Conservation (phyloP, 2,797 vertebrate species). For the Enteromius fasciolatus region DNA sequence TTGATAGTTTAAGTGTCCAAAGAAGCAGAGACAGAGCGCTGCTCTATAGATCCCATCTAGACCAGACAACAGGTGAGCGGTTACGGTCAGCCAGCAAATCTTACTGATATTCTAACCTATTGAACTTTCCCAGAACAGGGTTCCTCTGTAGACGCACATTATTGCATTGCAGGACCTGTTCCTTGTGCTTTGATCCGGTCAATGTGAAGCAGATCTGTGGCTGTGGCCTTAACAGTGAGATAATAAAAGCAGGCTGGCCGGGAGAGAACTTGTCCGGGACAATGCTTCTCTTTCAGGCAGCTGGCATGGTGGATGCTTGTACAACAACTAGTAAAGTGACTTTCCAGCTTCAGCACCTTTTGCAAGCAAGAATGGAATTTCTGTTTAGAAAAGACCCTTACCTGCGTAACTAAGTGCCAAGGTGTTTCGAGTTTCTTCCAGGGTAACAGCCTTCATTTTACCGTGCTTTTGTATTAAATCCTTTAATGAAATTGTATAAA, state of each 20-base stretch:
- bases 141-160: conserved; percentile 72
- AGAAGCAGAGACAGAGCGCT: conserved; percentile 49
- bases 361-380: not conserved
- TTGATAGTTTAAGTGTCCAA: conserved; percentile 54
- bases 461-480: not conserved
- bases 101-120: conserved; percentile 82
- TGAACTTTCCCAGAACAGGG: conserved; percentile 77
- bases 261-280: conserved; percentile 34
- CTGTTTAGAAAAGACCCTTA: conserved; percentile 7
- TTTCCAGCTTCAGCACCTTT: conserved; percentile 47
- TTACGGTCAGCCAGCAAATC: conserved; percentile 73
- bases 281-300: conserved; percentile 59
- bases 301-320: conserved; percentile 52
- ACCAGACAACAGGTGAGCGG: conserved; percentile 77
- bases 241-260: conserved; percentile 62
- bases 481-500: too few relatives aligned
- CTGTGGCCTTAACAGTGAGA: conserved; percentile 54
- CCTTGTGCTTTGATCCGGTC: conserved; percentile 70
- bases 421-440: not conserved
- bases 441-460: not conserved
- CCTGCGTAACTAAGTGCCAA: not conserved
- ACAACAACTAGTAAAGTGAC: conserved; percentile 35
- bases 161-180: conserved; percentile 63
- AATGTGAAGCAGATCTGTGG: conserved; percentile 72
- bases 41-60: conserved; percentile 47